Conservation (phyloP, 2,888 invertebrate genomes). For the Drosophila sordidapex region DNA sequence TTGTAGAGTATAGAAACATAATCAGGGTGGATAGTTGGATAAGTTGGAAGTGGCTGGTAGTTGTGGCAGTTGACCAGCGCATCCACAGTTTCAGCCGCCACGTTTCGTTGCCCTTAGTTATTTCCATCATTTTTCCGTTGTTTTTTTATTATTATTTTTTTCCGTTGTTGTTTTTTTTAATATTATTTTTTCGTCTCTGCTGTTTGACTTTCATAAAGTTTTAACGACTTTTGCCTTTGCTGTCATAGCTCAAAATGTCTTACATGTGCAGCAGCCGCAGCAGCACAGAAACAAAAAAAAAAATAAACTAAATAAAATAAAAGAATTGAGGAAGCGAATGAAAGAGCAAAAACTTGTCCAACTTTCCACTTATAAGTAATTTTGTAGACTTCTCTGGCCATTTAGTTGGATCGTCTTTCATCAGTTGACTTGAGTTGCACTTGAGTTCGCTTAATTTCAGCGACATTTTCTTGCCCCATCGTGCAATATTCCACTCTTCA, state of each 20-base stretch:
- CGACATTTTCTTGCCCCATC: constrained; percentile 22
- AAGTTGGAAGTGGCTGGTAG: constrained; percentile 54
- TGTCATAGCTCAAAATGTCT: constrained; percentile 73
- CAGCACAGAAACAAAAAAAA: constrained; percentile 12
- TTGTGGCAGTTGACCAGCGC: constrained; percentile 63
- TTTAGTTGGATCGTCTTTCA: constrained; percentile 46
- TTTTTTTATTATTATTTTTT: constrained; percentile 43
- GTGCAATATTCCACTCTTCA: neutral
- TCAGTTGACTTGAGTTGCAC: constrained; percentile 48
- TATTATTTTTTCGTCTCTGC: constrained; percentile 48
- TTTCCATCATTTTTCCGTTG: constrained; percentile 57
- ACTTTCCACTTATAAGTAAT: constrained; percentile 78
- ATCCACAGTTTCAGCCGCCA: constrained; percentile 58
- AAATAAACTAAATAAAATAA: constrained; percentile 10
- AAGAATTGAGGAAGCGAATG: constrained; percentile 22
- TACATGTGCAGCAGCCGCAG: constrained; percentile 66
- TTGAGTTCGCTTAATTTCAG: constrained; percentile 76
- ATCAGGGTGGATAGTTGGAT: constrained; percentile 51
- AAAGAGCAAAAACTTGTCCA: constrained; percentile 69
- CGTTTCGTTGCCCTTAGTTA: constrained; percentile 79
- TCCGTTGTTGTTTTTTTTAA: constrained; percentile 21
- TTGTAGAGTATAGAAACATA: constrained; percentile 44
- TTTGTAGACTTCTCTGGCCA: constrained; percentile 60
- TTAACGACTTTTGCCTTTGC: constrained; percentile 82
- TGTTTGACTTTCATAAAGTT: constrained; percentile 83